These are phyloP conservation scores for Wiebesia pumilae DNA, from an alignment of 1,140 invertebrate species.

Conservation along the genomic window DNA sequence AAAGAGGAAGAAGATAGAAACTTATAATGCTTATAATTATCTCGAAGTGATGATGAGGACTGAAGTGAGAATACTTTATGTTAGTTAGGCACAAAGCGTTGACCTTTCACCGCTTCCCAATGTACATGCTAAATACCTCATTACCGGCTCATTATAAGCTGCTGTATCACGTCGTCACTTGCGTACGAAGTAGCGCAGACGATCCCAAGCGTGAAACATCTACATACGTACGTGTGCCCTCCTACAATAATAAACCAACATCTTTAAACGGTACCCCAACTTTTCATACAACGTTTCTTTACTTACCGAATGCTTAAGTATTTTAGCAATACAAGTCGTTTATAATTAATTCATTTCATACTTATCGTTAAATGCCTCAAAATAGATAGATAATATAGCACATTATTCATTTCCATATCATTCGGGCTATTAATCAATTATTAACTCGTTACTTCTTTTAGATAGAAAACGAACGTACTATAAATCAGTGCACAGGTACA, in stretches of 20 bases:
- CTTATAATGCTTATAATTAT: background rate
- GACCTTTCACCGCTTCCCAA: constrained; percentile 17
- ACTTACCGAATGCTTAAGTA: no score
- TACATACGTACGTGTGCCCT: background rate
- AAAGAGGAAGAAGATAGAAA: no score
- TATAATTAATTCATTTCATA: no score
- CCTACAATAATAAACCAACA: background rate
- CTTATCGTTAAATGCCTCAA: no score
- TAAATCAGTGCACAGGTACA: no score
- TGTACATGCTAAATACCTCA: constrained; percentile 47
- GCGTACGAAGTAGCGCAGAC: no score
- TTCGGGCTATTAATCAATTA: no score
- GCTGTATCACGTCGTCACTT: background rate
- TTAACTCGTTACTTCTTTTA: no score
- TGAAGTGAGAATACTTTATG: constrained; percentile 5
- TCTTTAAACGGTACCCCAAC: background rate
- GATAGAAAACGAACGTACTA: no score
- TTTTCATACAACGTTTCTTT: background rate
- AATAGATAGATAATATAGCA: no score
- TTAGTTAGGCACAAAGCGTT: constrained; percentile 20
- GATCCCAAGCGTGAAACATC: background rate
- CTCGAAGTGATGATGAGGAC: background rate
- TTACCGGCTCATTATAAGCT: constrained; percentile 47
- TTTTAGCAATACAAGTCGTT: no score
- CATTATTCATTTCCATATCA: no score